Base-by-base conservation (phyloP, 37 sponge, comb jelly and placozoan genomes). In the Oscarella lobularis region DNA sequence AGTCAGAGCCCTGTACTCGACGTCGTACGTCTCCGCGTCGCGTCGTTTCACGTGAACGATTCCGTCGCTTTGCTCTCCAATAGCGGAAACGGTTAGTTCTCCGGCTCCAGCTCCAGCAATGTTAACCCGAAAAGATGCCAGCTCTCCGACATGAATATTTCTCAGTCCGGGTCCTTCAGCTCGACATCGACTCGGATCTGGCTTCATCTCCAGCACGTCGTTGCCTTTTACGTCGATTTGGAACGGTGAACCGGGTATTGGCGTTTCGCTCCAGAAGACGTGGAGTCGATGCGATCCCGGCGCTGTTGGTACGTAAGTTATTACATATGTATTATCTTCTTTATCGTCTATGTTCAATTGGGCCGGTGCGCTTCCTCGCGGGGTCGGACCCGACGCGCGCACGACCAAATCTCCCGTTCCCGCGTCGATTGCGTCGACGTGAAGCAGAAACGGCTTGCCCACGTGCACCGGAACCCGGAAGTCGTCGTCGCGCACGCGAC, bases 171-270 rank as follows among this genome's bases (percentile, higher is more conserved):
- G 60, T 20, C 60, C 60, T 9, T 20, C 14, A 20, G 60, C 60
- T 48, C 20, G 60, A 48, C 60, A 48, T 20, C 20, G 9, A 27
- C 20, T 48, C 9, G 60, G 60, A 20, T 48, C 60, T 20, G 60
- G 14, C 60, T 48, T 48, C 14, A 48, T 20, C 14, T 48, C 60
- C 14, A 48, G 60, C 14, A 48, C 60, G 60, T 48, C 60, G 60
- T 20, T 48, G 14, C 9, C 9, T 20, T 48, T 48, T 27, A 48
- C 20, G 20, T 48, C 60, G 60, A 48, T 48, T 48, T 20, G 74
- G 39, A 87, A 91, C 1, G 87, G 92, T 36, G 92, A 91, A 1
- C 75, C 72, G 0, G 83, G 82, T 6, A 87, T 79, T 3, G 81
- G 48, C 39, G 76, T 67, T 0, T 48, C 79, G 27, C 80, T 48